These are phyloP conservation scores for Tretioscincus oriximinensis DNA, from an alignment of 2,113 vertebrate species.

Conservation along the genomic window DNA sequence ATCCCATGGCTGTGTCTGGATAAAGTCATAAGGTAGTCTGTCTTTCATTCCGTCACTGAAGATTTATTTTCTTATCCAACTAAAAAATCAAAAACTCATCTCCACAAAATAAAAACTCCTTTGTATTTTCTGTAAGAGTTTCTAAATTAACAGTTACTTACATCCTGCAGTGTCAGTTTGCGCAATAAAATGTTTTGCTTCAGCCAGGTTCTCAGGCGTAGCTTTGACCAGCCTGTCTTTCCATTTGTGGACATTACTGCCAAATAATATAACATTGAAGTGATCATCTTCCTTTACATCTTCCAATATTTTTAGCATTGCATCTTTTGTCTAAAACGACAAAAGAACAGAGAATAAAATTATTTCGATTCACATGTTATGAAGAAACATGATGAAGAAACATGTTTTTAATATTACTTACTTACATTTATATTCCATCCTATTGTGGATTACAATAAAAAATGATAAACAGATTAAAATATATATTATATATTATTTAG, in stretches of 20 bases:
- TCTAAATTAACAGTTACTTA: not conserved
- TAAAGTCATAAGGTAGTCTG: too few relatives aligned
- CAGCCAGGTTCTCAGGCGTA: conserved; percentile 72
- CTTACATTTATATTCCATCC: too few relatives aligned
- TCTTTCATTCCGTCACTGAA: too few relatives aligned
- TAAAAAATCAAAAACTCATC: not conserved
- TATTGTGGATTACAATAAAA: too few relatives aligned
- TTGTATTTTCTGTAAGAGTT: too few relatives aligned
- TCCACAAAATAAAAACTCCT: too few relatives aligned
- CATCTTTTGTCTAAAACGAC: conserved; percentile 82
- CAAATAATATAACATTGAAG: conserved; percentile 87
- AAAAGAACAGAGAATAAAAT: conserved; percentile 32
- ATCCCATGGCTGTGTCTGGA: too few relatives aligned
- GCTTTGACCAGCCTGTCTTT: conserved; percentile 81
- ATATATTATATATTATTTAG: too few relatives aligned
- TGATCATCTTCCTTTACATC: conserved; percentile 81
- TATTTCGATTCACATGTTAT: not conserved
- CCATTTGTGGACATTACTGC: conserved; percentile 72
- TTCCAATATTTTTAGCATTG: conserved; percentile 84
- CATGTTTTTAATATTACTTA: too few relatives aligned
- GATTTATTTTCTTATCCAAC: too few relatives aligned
- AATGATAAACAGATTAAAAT: too few relatives aligned
- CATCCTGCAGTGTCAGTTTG: conserved; percentile 47
- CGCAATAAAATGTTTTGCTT: conserved; percentile 77
- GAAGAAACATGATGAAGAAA: too few relatives aligned